These are phyloP conservation scores for Eufriesea mexicana DNA, from an alignment of 1,140 invertebrate species.

Conservation along the genomic window DNA sequence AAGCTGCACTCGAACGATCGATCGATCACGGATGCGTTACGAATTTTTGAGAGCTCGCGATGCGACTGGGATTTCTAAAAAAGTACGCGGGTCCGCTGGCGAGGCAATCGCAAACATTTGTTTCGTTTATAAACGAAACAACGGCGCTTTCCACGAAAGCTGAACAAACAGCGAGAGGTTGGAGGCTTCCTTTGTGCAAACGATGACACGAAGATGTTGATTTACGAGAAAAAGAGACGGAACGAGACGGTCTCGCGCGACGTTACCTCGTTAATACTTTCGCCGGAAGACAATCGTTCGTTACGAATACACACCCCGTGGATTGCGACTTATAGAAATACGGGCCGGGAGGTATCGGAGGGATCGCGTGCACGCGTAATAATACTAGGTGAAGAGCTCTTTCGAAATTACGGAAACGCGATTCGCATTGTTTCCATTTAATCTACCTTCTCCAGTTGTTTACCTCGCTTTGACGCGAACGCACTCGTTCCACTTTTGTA, in stretches of 20 bases:
- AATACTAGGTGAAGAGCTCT: background rate
- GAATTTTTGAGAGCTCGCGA: no score
- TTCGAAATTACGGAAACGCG: conserved; percentile 13
- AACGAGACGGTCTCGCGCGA: background rate
- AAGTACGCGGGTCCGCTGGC: background rate
- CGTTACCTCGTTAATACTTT: conserved; percentile 44
- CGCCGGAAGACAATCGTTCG: conserved; percentile 27
- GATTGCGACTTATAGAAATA: conserved; percentile 11
- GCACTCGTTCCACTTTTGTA: background rate
- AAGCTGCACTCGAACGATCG: background rate
- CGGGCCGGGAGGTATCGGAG: conserved; percentile 26
- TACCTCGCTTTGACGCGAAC: background rate
- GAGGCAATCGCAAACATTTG: conserved; percentile 8
- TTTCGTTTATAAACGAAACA: conserved; percentile 20
- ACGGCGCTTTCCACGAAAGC: background rate
- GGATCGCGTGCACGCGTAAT: background rate
- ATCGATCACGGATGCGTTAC: no score
- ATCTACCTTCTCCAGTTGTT: background rate
- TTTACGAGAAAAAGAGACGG: background rate
- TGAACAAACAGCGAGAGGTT: conserved; percentile 3
- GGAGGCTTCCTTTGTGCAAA: background rate
- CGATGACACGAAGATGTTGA: conserved; percentile 8
- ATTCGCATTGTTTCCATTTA: background rate
- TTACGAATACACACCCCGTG: background rate
- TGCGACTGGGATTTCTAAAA: background rate